Percentiles rank a stretch among this genome's conserved stretches.
Evolutionary conservation across 2,113 vertebrate genomes (phyloP).

Genomic region (Mastomys coucha): DNA sequence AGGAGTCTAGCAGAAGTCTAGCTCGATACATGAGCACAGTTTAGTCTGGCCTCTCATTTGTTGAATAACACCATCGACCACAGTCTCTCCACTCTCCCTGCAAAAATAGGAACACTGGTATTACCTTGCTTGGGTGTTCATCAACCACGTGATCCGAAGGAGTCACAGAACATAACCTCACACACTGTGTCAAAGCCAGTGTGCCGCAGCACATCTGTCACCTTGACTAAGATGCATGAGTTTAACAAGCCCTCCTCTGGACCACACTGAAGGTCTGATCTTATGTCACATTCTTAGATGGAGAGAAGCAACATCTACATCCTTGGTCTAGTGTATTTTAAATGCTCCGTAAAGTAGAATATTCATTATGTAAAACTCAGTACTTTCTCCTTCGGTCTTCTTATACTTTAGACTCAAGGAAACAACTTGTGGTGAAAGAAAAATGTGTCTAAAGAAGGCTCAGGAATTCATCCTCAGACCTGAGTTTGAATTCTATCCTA

Average conservation of each 20-base stretch:
- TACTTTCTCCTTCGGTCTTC: conserved; percentile 5
- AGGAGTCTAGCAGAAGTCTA: conserved; percentile 73
- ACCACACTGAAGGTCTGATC: neutral
- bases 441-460: neutral
- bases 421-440: neutral
- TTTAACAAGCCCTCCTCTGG: neutral
- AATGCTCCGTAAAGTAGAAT: neutral
- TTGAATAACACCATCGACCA: conserved; percentile 71
- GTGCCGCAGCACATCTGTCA: neutral
- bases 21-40: conserved; percentile 77
- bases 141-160: neutral
- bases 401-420: neutral
- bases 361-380: conserved; percentile 8
- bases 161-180: neutral
- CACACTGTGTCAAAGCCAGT: neutral
- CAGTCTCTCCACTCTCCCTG: neutral
- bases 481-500: neutral
- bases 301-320: neutral
- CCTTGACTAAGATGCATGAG: neutral
- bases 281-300: neutral
- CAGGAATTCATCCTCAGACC: neutral
- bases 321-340: neutral
- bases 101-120: neutral
- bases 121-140: conserved; percentile 59
- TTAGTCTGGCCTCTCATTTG: conserved; percentile 80